A percentile compares a stretch with the other conserved stretches of the same genome.
phyloP scores from a whole-genome alignment of 2,113 vertebrate species.

The Gymnorhina tibicen region DNA sequence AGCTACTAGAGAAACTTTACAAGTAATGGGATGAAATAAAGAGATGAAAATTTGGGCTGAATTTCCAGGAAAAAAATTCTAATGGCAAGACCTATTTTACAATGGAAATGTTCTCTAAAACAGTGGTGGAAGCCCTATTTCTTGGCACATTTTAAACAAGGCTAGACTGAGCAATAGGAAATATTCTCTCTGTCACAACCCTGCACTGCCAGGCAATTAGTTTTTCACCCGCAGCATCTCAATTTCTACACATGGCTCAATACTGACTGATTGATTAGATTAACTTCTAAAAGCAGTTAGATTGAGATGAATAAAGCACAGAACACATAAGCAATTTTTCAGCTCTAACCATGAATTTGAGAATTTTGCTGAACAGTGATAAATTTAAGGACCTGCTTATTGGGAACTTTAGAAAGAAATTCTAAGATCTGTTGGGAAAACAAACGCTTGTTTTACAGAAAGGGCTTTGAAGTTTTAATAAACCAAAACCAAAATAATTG shows the following conservation, averaged over 20 bases:
- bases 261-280: background rate
- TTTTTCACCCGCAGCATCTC: background rate
- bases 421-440: background rate
- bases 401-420: background rate
- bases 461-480: background rate
- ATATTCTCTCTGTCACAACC: background rate
- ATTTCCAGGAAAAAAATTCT: slow-evolving; percentile 42
- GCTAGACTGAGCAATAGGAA: slow-evolving; percentile 9
- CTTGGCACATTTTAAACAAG: slow-evolving; percentile 1
- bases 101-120: slow-evolving; percentile 7
- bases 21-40: slow-evolving; percentile 33
- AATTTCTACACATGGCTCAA: background rate
- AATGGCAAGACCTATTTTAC: background rate
- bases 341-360: background rate
- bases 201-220: background rate
- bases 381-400: background rate
- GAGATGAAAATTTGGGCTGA: slow-evolving; percentile 16
- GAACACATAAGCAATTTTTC: background rate
- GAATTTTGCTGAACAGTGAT: background rate
- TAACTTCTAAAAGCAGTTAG: background rate
- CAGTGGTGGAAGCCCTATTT: background rate
- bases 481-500: background rate
- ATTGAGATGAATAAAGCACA: background rate
- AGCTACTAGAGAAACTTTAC: background rate
- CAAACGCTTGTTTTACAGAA: background rate